phyloP scores from a whole-genome alignment of 2,797 vertebrate species.

The Threskiornis aethiopicus region DNA sequence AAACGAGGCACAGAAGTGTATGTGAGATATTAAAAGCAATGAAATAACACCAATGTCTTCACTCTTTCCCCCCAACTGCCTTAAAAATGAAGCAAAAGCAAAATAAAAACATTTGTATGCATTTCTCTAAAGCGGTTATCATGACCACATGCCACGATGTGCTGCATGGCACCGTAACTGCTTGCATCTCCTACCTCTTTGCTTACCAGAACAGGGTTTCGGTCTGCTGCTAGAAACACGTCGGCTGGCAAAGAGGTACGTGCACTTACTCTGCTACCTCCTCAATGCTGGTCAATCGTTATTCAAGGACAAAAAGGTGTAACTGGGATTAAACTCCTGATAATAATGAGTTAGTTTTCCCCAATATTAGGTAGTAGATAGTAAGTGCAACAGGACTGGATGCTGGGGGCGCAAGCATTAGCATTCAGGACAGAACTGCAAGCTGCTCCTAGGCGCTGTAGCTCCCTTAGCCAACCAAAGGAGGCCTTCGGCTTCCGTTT shows the following conservation, averaged over 20 bases:
- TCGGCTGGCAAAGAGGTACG: not conserved
- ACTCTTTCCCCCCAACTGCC: accelerated
- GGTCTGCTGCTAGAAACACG: not conserved
- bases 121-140: not conserved
- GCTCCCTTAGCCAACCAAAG: not conserved
- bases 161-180: not conserved
- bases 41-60: not conserved
- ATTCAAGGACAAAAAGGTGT: not conserved
- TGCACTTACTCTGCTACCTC: not conserved
- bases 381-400: not conserved
- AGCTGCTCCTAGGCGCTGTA: not conserved
- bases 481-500: not conserved
- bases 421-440: not conserved
- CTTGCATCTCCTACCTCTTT: not conserved
- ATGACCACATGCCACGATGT: accelerated
- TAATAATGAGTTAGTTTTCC: not conserved
- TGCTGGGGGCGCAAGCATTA: not conserved
- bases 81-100: not conserved
- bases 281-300: not conserved
- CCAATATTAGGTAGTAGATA: not conserved
- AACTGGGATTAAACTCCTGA: not conserved
- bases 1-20: not conserved
- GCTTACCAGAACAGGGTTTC: not conserved
- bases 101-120: not conserved
- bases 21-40: not conserved